Evolutionary conservation across 2,888 invertebrate genomes (phyloP), one percentile per base, ranked within the genome.

Genomic region (Plagodis dolabraria): DNA sequence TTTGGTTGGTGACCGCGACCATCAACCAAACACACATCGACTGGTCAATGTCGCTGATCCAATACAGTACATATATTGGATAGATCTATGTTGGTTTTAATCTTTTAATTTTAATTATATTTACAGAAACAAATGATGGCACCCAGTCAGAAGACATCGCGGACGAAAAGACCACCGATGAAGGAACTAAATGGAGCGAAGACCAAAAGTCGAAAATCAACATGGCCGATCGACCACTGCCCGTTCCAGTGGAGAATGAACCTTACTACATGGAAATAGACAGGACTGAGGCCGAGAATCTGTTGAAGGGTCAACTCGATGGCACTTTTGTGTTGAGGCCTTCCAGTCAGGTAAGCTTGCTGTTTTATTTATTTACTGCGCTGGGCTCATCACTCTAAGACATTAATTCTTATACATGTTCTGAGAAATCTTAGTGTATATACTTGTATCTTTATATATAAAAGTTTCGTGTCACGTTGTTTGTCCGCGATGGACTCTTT

Each of bases 301-400:
- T 94, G 58, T 74, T 94, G 69, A 83, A 80, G 53, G 92, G 93
- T 2, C 93, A 93, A 64, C 94, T 94, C n/a, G 94, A 94, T 75
- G 94, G 94, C 7, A 93, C 93, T 0, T 94, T 94, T 68, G 86
- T 94, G 50, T 79, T 94, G 65, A 83, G 94, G 53, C 94, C 94
- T 49, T 93, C 94, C 0, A 93, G 91, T 69, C 92, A 93, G 86
- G 92, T 91, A 47, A 55, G 53, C 35, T 35, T 11, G 22, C 22
- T 22, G 1, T 22, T 22, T 22, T 22, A 22, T 22, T 22, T 22
- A 22, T 4, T n/a, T n/a, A n/a, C n/a, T n/a, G n/a, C n/a, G n/a
- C n/a, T n/a, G n/a, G n/a, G n/a, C n/a, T n/a, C n/a, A n/a, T n/a
- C n/a, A n/a, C n/a, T n/a, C n/a, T n/a, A n/a, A n/a, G n/a, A n/a